Evolutionary conservation across 2,888 invertebrate species (phyloP), one percentile per base, ranked within the genome.

Genomic region (Steinernema hermaphroditum): DNA sequence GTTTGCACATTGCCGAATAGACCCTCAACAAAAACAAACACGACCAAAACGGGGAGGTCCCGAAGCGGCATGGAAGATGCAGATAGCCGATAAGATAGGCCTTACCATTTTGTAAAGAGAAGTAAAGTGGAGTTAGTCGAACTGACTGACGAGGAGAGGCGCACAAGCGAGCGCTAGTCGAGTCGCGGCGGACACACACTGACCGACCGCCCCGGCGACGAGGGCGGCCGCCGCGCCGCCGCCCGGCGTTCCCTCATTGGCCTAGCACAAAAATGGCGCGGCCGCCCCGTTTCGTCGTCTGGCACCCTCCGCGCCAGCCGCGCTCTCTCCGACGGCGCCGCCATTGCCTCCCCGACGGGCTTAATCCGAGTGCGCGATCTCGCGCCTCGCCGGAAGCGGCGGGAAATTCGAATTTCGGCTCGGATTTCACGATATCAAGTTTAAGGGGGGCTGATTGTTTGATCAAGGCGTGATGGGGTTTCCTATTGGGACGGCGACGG

Each of bases 391-490:
- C 37, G 6, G 37, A 37, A 4, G 37, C 37, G 27, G 54, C 54
- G 54, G 54, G 54, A 54, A 54, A 54, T 54, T 54, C 27, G 19
- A 54, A 54, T 54, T 24, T 24, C 6, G 27, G 24, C 2, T 54
- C 54, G 54, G 54, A 16, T 54, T 54, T 19, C 54, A 22, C 24
- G 54, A 54, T 54, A 54, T 54, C 54, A 54, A 54, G 54, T 54
- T 54, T 54, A 54, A 54, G 54, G 54, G n/a, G n/a, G 37, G 54
- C 54, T 22, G 54, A 54, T 54, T 54, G 54, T 54, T 54, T 54
- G 54, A 54, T 54, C 54, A 54, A 54, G 24, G 54, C 54, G 54
- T 54, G 54, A 54, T 54, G 54, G 54, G 24, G 24, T 24, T 54
- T 9, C 49, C 49, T 49, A 49, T 49, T 8, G 12, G 49, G 49